Base-by-base conservation (phyloP, 23 tunicate species). In the Styela clava region DNA sequence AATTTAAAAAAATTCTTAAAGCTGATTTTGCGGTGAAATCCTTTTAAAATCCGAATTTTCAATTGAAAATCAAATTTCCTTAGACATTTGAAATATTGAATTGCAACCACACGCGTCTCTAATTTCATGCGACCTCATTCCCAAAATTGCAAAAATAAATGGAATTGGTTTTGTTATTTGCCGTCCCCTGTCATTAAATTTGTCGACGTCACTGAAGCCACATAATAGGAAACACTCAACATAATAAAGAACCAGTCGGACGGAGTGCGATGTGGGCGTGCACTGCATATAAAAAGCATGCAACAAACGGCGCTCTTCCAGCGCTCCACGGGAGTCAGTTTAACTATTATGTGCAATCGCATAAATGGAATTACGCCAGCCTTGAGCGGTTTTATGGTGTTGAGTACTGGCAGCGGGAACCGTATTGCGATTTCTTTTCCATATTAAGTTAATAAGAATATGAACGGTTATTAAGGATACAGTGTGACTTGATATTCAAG, bases 231-330 rank as follows among this genome's bases (percentile, higher is more conserved):
- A 76, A 2, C 64, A 44, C 52, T 52, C 64, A 23, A 44, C 32
- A 44, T 44, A 76, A 76, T 76, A 76, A 72, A 76, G 81, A 76
- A 56, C 33, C 65, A 76, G 65, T 44, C 81, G 37, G 65, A 76
- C 30, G 31, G 81, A 36, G 9, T 76, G 67, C 34, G 32, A 3
- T 28, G 56, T 44, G 81, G 81, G 81, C 65, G 81, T 76, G 30
- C 52, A 76, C 24, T 33, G 70, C 31, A 65, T 65, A 24, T 24
- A 65, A 65, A 24, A 44, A 44, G 7, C 56, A 44, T 30, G 77
- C 77, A 30, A 27, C 77, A 71, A 71, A 31, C 37, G 7, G 35
- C 5, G 16, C 37, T 71, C 9, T 24, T 24, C 70, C 70, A 3
- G 70, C 30, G 70, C 31, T 12, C 16, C 78, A n/a, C 78, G 78